Evolutionary conservation across 2,888 invertebrate species (phyloP), one percentile per base, ranked within the genome.

Genomic region (Trypoxylon attenuatum): DNA sequence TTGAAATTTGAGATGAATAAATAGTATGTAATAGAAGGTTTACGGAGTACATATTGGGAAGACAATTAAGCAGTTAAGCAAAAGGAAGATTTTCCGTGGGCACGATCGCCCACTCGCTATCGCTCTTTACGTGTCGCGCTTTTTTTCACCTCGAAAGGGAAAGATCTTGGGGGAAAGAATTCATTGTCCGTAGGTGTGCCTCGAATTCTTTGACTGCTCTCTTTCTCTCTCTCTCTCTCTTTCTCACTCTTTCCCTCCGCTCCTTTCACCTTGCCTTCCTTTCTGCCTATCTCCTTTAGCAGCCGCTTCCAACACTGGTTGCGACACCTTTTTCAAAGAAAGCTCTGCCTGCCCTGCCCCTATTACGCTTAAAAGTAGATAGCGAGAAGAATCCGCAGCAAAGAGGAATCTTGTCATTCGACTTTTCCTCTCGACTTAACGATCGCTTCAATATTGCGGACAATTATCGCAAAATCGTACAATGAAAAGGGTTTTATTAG

Each of bases 151-250:
- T 38, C 25, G 46, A 27, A 58, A 63, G 59, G 61, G 59, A 72
- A 72, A 72, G 75, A 71, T 55, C 70, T 51, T 51, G 13, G n/a
- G 18, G 33, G 53, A n/a, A n/a, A n/a, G 49, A 57, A 66, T 52
- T 53, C 66, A 62, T 59, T 69, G 61, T 60, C 49, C 38, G 70
- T 75, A 76, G 75, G 75, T 76, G 75, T 71, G 75, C 76, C 75
- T 63, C 63, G 71, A 73, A 76, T 76, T 76, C 75, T 53, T 64
- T 21, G 57, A 58, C 61, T 58, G 73, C 71, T 25, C 56, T 45
- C 52, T 54, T 46, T 60, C 59, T 50, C 52, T 38, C 18, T 25
- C 39, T 45, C 13, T 58, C 6, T n/a, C 46, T 51, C 49, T 42
- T 41, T 27, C 58, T 22, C 46, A 23, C 15, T 39, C 19, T 49